Conservation (phyloP, 2,888 invertebrate genomes). For the Nudaria mundana region DNA sequence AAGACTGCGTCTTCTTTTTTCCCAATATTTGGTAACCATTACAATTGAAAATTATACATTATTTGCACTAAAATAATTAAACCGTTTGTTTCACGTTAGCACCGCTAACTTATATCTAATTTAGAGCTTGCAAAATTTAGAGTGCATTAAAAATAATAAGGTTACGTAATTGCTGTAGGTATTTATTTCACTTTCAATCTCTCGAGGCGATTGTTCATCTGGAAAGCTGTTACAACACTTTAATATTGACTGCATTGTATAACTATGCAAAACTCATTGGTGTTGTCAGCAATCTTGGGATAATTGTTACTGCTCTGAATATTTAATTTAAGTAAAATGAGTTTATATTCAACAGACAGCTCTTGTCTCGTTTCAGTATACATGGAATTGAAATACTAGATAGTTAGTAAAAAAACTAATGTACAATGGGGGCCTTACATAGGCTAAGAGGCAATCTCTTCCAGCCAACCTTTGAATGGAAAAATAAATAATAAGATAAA, state of each 20-base stretch:
- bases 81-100: constrained; percentile 10
- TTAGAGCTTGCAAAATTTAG: constrained; percentile 11
- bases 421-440: too few relatives aligned
- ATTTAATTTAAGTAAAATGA: too few relatives aligned
- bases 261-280: too few relatives aligned
- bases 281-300: too few relatives aligned
- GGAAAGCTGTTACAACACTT: constrained; percentile 15
- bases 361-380: too few relatives aligned
- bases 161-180: constrained; percentile 13
- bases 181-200: constrained; percentile 18
- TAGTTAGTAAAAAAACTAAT: too few relatives aligned
- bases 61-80: constrained; percentile 12
- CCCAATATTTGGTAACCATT: constrained; percentile 7
- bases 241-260: constrained; percentile 13
- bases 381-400: too few relatives aligned
- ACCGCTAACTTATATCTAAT: constrained; percentile 10
- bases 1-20: constrained; percentile 11
- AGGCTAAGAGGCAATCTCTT: too few relatives aligned
- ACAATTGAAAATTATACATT: constrained; percentile 9
- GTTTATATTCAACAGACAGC: too few relatives aligned
- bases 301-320: too few relatives aligned
- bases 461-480: too few relatives aligned
- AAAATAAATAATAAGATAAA: too few relatives aligned
- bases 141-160: constrained; percentile 10
- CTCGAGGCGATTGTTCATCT: constrained; percentile 11